Evolutionary conservation across 2,888 invertebrate species (phyloP), one percentile per base, ranked within the genome.

Genomic region (Xestoiulus laeticollis): DNA sequence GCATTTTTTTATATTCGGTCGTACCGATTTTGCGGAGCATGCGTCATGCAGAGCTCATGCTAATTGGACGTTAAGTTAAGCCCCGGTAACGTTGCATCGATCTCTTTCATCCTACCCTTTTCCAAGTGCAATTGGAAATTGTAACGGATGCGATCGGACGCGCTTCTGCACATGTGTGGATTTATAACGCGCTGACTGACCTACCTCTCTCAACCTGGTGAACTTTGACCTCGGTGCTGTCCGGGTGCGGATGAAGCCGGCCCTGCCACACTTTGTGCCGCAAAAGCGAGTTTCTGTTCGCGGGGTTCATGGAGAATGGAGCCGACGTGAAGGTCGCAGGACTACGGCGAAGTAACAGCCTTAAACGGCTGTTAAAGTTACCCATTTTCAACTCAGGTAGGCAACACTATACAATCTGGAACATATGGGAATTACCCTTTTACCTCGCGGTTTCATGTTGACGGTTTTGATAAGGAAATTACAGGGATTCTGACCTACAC

Each of bases 311-410:
- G 89, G 89, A 87, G 89, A 89, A 85, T 86, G 89, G 88, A 87
- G 88, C 86, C 78, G 88, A 86, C 88, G 89, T 88, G 59, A 68
- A 48, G 59, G 88, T 44, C 32, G 88, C 85, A 33, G 48, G 85
- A 48, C 44, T 88, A 38, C 33, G 38, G 78, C 91, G 94, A 89
- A 93, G 93, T 90, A 93, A 93, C 91, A 93, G 93, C 91, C 93
- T 94, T 91, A 94, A 93, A 91, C 93, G 93, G 91, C 92, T 94
- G 87, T 91, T 94, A 89, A 93, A 93, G 91, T 91, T 89, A 19
- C 89, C 89, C 22, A 83, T 89, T 12, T 89, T 89, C 53, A 85
- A 88, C 85, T 88, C 89, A 83, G 87, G 88, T 88, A 87, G 43
- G 48, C 22, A 22, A 30, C 30, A 8, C 48, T 0, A 48, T 48